These are phyloP conservation scores for Actias luna DNA, from an alignment of 2,888 invertebrate species.

Conservation along the genomic window DNA sequence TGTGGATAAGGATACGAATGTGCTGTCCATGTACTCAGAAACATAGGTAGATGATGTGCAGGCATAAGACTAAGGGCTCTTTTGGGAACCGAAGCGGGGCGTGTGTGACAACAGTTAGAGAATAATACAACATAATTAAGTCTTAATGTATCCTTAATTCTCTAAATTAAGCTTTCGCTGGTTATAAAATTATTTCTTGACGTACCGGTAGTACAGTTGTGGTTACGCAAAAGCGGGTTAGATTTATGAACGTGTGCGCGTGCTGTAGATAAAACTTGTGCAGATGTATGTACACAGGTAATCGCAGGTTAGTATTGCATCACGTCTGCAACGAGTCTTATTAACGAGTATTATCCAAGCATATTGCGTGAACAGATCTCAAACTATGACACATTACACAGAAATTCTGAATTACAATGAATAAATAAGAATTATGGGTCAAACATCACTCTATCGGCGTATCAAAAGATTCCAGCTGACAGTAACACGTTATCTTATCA, in stretches of 20 bases:
- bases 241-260: not conserved
- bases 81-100: too few relatives aligned
- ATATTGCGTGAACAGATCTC: not conserved
- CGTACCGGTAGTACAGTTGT: not conserved
- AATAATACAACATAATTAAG: too few relatives aligned
- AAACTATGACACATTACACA: constrained; percentile 5
- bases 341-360: not conserved
- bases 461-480: not conserved
- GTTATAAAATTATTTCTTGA: not conserved
- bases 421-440: not conserved
- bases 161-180: too few relatives aligned
- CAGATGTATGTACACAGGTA: not conserved
- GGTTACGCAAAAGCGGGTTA: not conserved
- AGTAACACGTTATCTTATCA: not conserved
- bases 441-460: not conserved
- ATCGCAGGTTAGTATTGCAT: not conserved
- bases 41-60: too few relatives aligned
- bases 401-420: constrained; percentile 22
- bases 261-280: not conserved
- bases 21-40: too few relatives aligned
- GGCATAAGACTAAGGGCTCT: too few relatives aligned
- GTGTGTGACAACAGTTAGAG: too few relatives aligned
- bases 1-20: too few relatives aligned
- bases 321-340: not conserved
- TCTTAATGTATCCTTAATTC: too few relatives aligned